A percentile compares a stretch with the other conserved stretches of the same genome.
Evolutionary conservation across 1,140 invertebrate species (phyloP).

Genomic region (Drosophila sulfurigaster): DNA sequence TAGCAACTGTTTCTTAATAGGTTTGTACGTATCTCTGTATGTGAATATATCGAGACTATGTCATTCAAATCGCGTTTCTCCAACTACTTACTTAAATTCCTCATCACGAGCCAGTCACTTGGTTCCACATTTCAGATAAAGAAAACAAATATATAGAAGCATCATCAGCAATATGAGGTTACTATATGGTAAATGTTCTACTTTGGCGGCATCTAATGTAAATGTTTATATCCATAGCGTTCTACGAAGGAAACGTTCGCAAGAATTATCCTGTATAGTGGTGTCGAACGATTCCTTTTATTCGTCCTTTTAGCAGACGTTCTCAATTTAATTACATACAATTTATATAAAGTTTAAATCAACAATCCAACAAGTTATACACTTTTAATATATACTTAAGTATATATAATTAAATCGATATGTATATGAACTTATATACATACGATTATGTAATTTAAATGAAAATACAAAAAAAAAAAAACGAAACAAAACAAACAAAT

Average conservation of each 20-base stretch:
- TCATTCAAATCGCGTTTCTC: slow-evolving; percentile 32
- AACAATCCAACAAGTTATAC: slow-evolving; percentile 65
- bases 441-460: slow-evolving; percentile 71
- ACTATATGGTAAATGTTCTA: slow-evolving; percentile 11
- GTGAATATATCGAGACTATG: slow-evolving; percentile 50
- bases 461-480: slow-evolving; percentile 47
- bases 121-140: slow-evolving; percentile 15
- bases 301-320: slow-evolving; percentile 63
- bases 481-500: slow-evolving; percentile 56
- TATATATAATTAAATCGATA: slow-evolving; percentile 68
- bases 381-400: slow-evolving; percentile 75
- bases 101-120: slow-evolving; percentile 19
- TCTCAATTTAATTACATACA: slow-evolving; percentile 55
- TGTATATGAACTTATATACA: slow-evolving; percentile 54
- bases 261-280: slow-evolving; percentile 12
- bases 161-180: slow-evolving; percentile 17
- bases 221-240: slow-evolving; percentile 52
- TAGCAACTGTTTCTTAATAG: slow-evolving; percentile 72
- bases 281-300: slow-evolving; percentile 27
- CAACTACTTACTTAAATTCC: slow-evolving; percentile 10
- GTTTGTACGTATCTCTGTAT: slow-evolving; percentile 70
- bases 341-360: slow-evolving; percentile 43
- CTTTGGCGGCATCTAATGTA: slow-evolving; percentile 48
- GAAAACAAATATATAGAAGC: not conserved
- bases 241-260: slow-evolving; percentile 17